Evolutionary conservation across 2,888 invertebrate genomes (phyloP).

Genomic region (Melieria omissa): DNA sequence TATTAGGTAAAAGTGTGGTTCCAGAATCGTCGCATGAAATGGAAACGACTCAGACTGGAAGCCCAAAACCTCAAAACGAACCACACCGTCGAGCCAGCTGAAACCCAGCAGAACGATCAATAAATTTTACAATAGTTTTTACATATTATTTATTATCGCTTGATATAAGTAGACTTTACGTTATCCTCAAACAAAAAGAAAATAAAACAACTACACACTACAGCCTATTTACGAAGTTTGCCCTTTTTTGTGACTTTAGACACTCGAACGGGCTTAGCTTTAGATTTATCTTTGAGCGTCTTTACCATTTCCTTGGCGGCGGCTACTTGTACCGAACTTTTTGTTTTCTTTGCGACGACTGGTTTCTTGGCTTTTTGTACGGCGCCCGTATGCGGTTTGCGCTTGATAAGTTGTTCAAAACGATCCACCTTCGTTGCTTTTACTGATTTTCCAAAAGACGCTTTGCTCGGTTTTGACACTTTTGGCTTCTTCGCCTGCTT

Average conservation of each 20-base stretch:
- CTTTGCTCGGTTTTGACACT: conserved; percentile 37
- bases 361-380: conserved; percentile 51
- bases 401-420: conserved; percentile 52
- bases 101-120: not conserved
- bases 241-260: too few species aligned
- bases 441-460: conserved; percentile 41
- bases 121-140: too few species aligned
- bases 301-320: conserved; percentile 58
- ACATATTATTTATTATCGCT: conserved; percentile 1
- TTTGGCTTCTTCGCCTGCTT: conserved; percentile 41
- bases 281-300: conserved; percentile 34
- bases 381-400: conserved; percentile 57
- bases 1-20: conserved; percentile 85
- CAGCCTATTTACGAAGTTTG: conserved; percentile 35
- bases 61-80: conserved; percentile 1
- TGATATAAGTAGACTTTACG: not conserved
- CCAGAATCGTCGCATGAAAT: conserved; percentile 87
- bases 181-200: not conserved
- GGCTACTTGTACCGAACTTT: conserved; percentile 48
- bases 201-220: conserved; percentile 17
- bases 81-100: not conserved
- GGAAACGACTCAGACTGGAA: conserved; percentile 78
- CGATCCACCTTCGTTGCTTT: conserved; percentile 50
- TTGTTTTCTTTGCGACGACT: conserved; percentile 35
- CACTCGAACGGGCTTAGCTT: not conserved